Conservation (phyloP, 2,113 vertebrate genomes). For the Phrynocephalus versicolor region DNA sequence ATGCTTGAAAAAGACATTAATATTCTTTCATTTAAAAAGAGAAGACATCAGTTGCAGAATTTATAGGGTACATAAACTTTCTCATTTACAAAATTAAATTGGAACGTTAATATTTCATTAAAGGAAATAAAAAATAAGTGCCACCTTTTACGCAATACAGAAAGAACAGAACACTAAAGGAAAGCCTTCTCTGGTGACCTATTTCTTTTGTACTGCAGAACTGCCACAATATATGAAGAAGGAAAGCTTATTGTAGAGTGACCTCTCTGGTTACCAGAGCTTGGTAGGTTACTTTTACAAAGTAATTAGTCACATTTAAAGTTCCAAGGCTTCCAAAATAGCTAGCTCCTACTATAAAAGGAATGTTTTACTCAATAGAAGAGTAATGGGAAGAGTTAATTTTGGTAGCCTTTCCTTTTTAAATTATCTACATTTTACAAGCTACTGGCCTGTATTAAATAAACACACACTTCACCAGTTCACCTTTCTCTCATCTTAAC, state of each 20-base stretch:
- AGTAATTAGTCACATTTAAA: background rate
- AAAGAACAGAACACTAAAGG: background rate
- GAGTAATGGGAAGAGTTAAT: too few relatives aligned
- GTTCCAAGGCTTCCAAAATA: too few relatives aligned
- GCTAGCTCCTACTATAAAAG: too few relatives aligned
- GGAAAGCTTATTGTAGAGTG: background rate
- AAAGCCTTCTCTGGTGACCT: background rate
- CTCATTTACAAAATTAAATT: constrained; percentile 32
- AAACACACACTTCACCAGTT: too few relatives aligned
- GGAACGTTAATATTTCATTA: constrained; percentile 36
- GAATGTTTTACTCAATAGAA: too few relatives aligned
- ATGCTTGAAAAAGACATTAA: background rate
- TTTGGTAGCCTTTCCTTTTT: too few relatives aligned
- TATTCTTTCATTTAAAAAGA: constrained; percentile 3
- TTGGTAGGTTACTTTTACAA: background rate
- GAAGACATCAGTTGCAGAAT: constrained; percentile 14
- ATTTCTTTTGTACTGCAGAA: constrained; percentile 5
- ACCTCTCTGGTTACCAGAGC: background rate
- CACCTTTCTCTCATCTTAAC: background rate
- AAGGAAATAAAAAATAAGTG: constrained; percentile 23
- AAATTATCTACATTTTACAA: too few relatives aligned
- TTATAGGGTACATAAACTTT: constrained; percentile 23
- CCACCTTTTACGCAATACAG: background rate
- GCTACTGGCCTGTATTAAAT: too few relatives aligned
- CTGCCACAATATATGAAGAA: background rate